Base-by-base conservation (phyloP, 2,113 vertebrate genomes). In the Andinoacara biseriatus region DNA sequence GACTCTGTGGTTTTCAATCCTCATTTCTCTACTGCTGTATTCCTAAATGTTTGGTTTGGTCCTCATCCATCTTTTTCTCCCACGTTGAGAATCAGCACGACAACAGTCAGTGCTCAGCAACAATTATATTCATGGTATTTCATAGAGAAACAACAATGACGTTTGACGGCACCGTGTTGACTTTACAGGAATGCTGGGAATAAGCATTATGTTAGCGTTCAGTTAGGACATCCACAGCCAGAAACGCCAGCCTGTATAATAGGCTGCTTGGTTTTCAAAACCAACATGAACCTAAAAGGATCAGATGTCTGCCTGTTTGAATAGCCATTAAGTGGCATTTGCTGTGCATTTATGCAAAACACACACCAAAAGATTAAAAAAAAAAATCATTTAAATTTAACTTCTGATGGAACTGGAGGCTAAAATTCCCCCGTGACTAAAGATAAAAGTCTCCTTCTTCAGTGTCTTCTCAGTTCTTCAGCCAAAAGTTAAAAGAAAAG, bases 151-250 rank as follows among this genome's bases (percentile, higher is more conserved):
- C 46, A 88, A 76, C 72, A 80, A 84, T 29, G 10, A 77, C 72
- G 58, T 91, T 88, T 89, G 87, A 92, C 83, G 89, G 86, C 54
- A 10, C 56, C 7, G 14, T 89, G 86, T 90, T 92, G 86, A 86
- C 77, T 89, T 93, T 91, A 85, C 56, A 58, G 61, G 43, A 86
- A 81, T 57, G 62, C 86, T 78, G 82, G 76, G 74, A 86, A 86
- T 86, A 86, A 81, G 86, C 69, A 87, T 82, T 82, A 89, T 79
- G 62, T 76, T 63, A 69, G 72, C 78, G 77, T 79, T 91, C 83
- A 87, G 69, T 86, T 14, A 31, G 75, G 62, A 88, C 65, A 77
- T 76, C 49, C 72, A 65, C 40, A 76, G 79, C 83, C 79, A 91
- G 80, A 87, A 77, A 38, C 65, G 74, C 38, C 24, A 72, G 82